These are phyloP conservation scores for Neolamprologus longior DNA, from an alignment of 2,113 vertebrate species.

Conservation along the genomic window DNA sequence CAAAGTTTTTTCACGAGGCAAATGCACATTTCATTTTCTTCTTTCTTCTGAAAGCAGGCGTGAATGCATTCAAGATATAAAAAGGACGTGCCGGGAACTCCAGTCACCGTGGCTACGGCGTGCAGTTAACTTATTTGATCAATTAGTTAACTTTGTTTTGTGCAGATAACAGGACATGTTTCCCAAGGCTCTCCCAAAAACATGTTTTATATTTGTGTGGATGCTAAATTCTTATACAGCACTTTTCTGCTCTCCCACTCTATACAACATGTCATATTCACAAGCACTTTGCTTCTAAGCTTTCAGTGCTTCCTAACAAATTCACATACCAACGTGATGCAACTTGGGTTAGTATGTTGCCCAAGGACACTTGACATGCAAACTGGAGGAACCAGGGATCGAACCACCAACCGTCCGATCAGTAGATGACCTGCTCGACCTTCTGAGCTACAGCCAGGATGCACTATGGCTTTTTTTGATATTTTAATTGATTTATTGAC, in stretches of 20 bases:
- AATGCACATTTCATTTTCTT: not conserved
- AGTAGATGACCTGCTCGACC: not conserved
- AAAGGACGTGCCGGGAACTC: not conserved
- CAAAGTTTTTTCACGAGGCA: not conserved
- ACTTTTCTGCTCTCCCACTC: not conserved
- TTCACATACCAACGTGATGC: not conserved
- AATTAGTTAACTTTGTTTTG: constrained; percentile 42
- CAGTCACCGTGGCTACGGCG: not conserved
- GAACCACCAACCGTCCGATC: not conserved
- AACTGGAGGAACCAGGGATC: not conserved
- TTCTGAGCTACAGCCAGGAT: not conserved
- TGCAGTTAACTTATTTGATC: constrained; percentile 24
- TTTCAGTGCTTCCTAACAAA: not conserved
- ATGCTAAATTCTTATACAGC: not conserved
- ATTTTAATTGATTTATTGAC: not conserved
- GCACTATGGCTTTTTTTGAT: rapidly evolving
- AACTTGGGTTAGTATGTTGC: rapidly evolving
- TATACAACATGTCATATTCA: not conserved
- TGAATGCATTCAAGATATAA: not conserved
- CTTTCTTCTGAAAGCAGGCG: not conserved
- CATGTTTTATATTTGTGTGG: not conserved
- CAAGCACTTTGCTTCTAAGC: not conserved
- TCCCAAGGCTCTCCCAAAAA: not conserved
- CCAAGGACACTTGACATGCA: not conserved
- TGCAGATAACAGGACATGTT: not conserved